phyloP scores from a whole-genome alignment of 2,113 vertebrate species.

The Psittacara wagleri region DNA sequence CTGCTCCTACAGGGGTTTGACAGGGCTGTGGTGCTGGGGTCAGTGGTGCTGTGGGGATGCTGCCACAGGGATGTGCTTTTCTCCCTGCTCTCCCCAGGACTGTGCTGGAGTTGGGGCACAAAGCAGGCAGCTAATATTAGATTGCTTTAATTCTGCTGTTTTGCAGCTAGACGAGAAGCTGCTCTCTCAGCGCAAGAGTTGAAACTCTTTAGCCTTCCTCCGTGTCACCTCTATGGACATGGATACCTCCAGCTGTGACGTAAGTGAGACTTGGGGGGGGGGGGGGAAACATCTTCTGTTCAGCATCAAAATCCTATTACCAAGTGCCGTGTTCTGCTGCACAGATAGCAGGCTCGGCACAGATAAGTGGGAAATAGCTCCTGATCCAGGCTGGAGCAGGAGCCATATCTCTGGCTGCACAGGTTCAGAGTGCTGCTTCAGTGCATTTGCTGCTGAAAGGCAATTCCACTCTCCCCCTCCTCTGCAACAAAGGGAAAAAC shows the following conservation, averaged over 20 bases:
- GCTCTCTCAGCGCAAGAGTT: background rate
- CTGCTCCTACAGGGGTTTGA: fast-evolving
- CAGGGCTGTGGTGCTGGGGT: background rate
- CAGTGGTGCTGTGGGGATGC: background rate
- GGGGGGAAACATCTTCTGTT: background rate
- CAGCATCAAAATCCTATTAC: slow-evolving; percentile 23
- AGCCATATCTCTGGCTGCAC: background rate
- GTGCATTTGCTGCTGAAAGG: background rate
- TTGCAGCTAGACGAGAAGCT: slow-evolving; percentile 18
- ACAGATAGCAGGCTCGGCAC: background rate
- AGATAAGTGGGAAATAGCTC: background rate
- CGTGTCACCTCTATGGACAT: background rate
- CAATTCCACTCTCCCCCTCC: background rate
- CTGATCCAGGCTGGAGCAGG: background rate
- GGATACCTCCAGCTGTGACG: background rate
- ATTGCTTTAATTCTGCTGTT: background rate
- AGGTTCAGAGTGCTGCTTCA: background rate
- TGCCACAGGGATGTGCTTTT: background rate
- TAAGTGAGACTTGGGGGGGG: background rate
- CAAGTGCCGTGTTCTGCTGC: background rate
- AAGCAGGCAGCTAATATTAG: background rate
- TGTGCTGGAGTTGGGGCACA: background rate
- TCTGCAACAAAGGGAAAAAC: background rate
- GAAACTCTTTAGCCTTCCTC: slow-evolving; percentile 34
- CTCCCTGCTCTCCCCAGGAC: background rate